Percentiles rank a stretch among this genome's conserved stretches.
Conservation (phyloP, 2,113 vertebrate genomes). For the Tympanuchus pallidicinctus region DNA sequence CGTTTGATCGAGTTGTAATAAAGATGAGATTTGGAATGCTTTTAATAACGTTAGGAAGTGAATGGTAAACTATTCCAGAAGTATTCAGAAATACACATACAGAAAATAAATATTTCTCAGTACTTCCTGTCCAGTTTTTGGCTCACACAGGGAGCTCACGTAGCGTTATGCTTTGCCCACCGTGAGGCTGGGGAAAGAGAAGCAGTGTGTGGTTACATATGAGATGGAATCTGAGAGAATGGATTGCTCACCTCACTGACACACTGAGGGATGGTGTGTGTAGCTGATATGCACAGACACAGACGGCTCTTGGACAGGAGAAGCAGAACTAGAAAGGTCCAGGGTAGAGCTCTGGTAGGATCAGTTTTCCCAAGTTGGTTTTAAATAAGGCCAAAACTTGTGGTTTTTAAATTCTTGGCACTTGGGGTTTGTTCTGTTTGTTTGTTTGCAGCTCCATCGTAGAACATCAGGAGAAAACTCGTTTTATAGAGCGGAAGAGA, state of each 20-base stretch:
- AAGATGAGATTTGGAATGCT: not conserved
- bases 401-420: not conserved
- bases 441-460: not conserved
- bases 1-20: not conserved
- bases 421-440: not conserved
- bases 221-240: not conserved
- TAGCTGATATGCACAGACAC: rapidly evolving
- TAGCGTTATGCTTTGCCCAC: rapidly evolving
- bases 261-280: rapidly evolving
- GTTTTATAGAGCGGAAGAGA: not conserved
- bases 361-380: not conserved
- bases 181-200: no score
- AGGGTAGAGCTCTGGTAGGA: not conserved
- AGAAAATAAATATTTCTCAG: not conserved
- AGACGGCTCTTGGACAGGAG: not conserved
- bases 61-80: not conserved
- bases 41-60: not conserved
- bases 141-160: rapidly evolving
- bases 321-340: not conserved
- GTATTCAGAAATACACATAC: no score
- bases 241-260: rapidly evolving
- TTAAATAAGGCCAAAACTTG: not conserved
- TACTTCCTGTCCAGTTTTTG: not conserved
- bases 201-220: rapidly evolving
- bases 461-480: not conserved